phyloP scores from a whole-genome alignment of 2,797 vertebrate genomes.

The Trichosurus vulpecula region DNA sequence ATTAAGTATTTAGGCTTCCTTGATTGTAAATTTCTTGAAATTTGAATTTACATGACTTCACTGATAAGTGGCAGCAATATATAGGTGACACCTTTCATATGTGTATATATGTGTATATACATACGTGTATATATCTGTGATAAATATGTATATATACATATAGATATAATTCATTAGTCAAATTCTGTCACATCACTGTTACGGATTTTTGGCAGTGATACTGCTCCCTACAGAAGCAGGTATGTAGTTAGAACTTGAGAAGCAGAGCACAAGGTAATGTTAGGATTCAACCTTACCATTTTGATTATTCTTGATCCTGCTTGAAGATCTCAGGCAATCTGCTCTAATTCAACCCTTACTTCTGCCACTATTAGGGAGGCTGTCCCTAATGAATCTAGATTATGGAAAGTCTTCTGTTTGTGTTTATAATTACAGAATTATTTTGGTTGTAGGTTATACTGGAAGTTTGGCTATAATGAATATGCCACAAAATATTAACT shows the following conservation, averaged over 20 bases:
- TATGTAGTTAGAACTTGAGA: not conserved
- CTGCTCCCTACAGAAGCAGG: not conserved
- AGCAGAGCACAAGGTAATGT: not conserved
- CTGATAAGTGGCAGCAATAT: no score
- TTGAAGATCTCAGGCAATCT: not conserved
- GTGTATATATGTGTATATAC: no score
- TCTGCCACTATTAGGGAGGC: not conserved
- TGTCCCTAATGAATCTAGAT: not conserved
- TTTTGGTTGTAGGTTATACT: not conserved
- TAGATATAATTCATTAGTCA: not conserved
- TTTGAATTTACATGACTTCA: no score
- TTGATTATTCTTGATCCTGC: not conserved
- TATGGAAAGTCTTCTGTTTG: not conserved
- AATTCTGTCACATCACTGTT: not conserved
- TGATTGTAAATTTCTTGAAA: no score
- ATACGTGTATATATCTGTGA: not conserved
- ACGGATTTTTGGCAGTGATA: not conserved
- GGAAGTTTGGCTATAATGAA: not conserved
- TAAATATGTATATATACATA: not conserved
- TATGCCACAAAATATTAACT: not conserved
- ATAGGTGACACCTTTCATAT: no score
- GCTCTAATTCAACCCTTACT: not conserved
- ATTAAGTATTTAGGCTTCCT: no score
- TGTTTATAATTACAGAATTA: not conserved
- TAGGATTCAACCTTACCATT: not conserved